Evolutionary conservation across 2,113 vertebrate genomes (phyloP), one percentile per base, ranked within the genome.

Genomic region (Tinamus guttatus): DNA sequence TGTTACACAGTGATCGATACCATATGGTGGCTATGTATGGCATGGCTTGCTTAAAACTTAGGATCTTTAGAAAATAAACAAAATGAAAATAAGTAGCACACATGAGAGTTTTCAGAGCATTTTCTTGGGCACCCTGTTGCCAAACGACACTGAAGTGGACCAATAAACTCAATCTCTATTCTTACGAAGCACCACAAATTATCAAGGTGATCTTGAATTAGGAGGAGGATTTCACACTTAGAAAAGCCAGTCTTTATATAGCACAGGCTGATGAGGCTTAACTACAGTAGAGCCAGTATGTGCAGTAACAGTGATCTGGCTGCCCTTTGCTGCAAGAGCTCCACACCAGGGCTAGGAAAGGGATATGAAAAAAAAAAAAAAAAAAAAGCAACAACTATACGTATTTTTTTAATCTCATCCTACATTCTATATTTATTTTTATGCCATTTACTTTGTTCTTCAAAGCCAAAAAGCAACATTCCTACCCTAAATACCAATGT

Each of bases 21-120:
- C 68, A 3, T 20, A 64, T 0, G 58, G 49, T 51, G 78, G 59
- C 51, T 73, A 28, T 1, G 1, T 28, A 34, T 2, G 0, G 20
- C 21, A 22, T 63, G 24, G 60, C 34, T 63, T 58, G 28, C 17
- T 58, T 32, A 58, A 32, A 58, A 30, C 28, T 36, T 77, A 21
- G 4, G 8, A 10, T 18, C 62, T 56, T 45, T 24, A 59, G 17
- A 49, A 81, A 94, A 54, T 43, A 75, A 78, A 36, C 2, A 67
- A 75, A 70, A 73, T 49, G 0, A 47, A 94, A 93, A 49, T 68
- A 34, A 49, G 47, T 56, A 60, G 34, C 20, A 3, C 19, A 51
- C 4, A 5, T 40, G 28, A 71, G 68, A 67, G 62, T 62, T 49
- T 78, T 54, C 22, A 20, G 24, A 63, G 32, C 62, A 17, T 13